Percentiles rank a stretch among this genome's conserved stretches.
Conservation (phyloP, 2,888 invertebrate genomes). For the Drosophila anomelani region DNA sequence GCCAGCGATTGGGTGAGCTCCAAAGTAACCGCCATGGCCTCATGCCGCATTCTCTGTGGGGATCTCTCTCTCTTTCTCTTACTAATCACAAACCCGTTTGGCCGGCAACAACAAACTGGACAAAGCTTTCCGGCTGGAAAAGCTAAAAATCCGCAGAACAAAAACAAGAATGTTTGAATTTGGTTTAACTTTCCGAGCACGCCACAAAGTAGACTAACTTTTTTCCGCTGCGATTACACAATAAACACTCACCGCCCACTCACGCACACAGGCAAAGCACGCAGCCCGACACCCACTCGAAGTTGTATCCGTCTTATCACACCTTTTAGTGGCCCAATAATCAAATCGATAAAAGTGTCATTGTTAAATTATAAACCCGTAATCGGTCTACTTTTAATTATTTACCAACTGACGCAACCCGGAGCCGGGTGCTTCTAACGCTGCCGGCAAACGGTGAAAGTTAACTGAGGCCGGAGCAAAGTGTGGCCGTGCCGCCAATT, state of each 20-base stretch:
- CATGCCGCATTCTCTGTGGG: constrained; percentile 52
- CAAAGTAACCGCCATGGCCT: constrained; percentile 51
- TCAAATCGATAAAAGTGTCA: constrained; percentile 36
- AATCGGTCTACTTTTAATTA: constrained; percentile 18
- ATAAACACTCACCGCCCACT: constrained; percentile 1
- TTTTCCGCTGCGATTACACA: constrained; percentile 51
- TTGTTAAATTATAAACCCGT: constrained; percentile 17
- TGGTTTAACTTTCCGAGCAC: constrained; percentile 10
- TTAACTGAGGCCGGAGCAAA: constrained; percentile 49
- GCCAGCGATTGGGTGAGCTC: constrained; percentile 19
- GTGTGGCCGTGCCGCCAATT: constrained; percentile 22
- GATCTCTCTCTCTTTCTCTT: constrained; percentile 52
- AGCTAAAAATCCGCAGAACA: constrained; percentile 47
- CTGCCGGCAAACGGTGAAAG: constrained; percentile 61
- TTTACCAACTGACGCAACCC: constrained; percentile 39
- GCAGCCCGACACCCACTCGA: neutral
- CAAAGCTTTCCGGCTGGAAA: constrained; percentile 64
- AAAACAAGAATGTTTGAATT: constrained; percentile 17
- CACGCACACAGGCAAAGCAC: constrained; percentile 8
- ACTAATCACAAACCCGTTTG: constrained; percentile 64
- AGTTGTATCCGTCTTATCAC: constrained; percentile 28
- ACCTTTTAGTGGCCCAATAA: constrained; percentile 1
- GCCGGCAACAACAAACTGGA: constrained; percentile 32
- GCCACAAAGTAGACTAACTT: constrained; percentile 38
- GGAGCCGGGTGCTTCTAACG: constrained; percentile 24